Percentiles rank a stretch among this genome's conserved stretches.
These are phyloP conservation scores for Sebastes oblongus DNA, from an alignment of 2,797 vertebrate genomes.

Conservation along the genomic window DNA sequence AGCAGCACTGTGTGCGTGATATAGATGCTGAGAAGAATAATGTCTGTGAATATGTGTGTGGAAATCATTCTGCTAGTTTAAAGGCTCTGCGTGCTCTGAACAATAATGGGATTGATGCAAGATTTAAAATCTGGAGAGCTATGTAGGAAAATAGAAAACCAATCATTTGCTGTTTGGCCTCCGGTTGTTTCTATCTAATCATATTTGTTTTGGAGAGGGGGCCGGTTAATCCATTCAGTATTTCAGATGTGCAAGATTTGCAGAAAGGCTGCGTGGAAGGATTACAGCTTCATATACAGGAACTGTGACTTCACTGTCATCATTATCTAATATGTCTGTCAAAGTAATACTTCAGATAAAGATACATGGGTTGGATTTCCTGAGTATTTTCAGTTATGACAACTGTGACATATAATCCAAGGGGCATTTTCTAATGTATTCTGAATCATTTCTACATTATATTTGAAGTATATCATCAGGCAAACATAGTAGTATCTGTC, in stretches of 20 bases:
- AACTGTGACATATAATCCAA: neutral
- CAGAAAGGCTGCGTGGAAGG: neutral
- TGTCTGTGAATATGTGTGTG: conserved; percentile 2
- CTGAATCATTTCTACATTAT: neutral
- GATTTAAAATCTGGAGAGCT: conserved; percentile 13
- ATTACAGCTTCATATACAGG: neutral
- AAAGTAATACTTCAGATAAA: neutral
- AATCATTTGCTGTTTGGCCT: conserved; percentile 27
- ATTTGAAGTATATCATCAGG: neutral
- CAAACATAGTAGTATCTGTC: neutral
- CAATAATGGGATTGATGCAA: conserved; percentile 6
- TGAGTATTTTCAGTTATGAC: neutral
- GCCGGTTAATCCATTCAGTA: conserved; percentile 14
- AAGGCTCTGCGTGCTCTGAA: neutral
- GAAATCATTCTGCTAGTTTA: conserved; percentile 12
- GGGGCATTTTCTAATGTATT: neutral
- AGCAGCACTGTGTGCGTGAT: conserved; percentile 31
- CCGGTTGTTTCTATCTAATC: conserved; percentile 24
- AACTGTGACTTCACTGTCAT: neutral
- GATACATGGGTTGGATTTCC: neutral
- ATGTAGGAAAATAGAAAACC: conserved; percentile 38
- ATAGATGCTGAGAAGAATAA: conserved; percentile 15
- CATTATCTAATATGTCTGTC: neutral
- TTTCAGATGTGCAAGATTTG: conserved; percentile 28
- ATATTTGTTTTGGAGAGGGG: conserved; percentile 24